Evolutionary conservation across 1,140 invertebrate species (phyloP).

Genomic region (Euura saliciscinereae): DNA sequence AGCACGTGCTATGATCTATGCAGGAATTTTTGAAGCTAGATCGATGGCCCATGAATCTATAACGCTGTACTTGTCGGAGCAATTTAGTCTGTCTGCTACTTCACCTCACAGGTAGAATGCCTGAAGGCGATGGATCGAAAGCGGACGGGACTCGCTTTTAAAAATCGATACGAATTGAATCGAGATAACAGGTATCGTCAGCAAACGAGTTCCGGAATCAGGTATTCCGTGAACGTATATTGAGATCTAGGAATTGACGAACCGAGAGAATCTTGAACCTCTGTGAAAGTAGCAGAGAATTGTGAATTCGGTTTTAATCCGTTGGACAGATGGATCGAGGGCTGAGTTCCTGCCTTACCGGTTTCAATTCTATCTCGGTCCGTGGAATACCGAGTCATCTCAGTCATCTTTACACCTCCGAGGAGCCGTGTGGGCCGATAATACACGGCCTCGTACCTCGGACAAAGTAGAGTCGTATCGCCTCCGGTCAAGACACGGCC

Average conservation of each 20-base stretch:
- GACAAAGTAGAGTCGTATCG: slow-evolving; percentile 4
- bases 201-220: background rate
- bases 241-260: too few species aligned
- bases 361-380: slow-evolving; percentile 2
- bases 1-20: background rate
- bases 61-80: background rate
- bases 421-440: slow-evolving; percentile 1
- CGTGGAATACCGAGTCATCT: background rate
- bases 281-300: too few species aligned
- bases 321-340: too few species aligned
- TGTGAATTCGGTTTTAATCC: too few species aligned
- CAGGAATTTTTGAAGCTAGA: background rate
- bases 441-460: background rate
- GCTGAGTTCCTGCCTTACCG: background rate
- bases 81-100: background rate
- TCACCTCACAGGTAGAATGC: background rate
- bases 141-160: background rate
- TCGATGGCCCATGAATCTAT: background rate
- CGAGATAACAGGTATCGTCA: background rate
- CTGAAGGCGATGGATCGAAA: background rate
- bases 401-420: slow-evolving; percentile 4
- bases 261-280: too few species aligned
- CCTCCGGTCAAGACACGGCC: background rate
- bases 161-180: slow-evolving; percentile 1
- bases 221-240: background rate